Evolutionary conservation across 2,888 invertebrate genomes (phyloP).

Genomic region (Notocelia uddmanniana): DNA sequence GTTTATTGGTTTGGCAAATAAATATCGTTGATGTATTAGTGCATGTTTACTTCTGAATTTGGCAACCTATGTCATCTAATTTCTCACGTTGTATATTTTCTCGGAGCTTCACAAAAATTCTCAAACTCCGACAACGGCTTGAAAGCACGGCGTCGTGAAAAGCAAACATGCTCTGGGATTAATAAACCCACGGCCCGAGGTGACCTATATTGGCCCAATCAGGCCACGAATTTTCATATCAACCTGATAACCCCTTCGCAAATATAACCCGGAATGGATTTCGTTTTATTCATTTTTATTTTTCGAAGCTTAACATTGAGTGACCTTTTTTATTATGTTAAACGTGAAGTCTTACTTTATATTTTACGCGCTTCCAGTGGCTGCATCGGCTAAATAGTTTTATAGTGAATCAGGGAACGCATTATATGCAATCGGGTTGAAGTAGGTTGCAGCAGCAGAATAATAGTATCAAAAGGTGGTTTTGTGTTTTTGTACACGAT

Average conservation of each 20-base stretch:
- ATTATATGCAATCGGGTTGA: neutral
- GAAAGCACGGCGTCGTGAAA: neutral
- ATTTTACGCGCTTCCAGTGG: neutral
- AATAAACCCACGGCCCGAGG: conserved; percentile 8
- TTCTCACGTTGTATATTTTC: neutral
- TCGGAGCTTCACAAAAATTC: neutral
- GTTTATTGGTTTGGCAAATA: no score
- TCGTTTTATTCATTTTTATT: neutral
- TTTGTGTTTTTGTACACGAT: neutral
- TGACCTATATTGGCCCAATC: neutral
- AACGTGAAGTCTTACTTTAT: neutral
- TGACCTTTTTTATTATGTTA: neutral
- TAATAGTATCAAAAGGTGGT: neutral
- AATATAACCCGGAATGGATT: neutral
- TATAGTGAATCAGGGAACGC: neutral
- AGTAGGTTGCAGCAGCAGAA: neutral
- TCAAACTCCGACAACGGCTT: neutral
- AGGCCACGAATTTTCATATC: neutral
- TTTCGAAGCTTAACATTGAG: no score
- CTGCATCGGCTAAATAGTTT: neutral
- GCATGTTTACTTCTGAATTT: neutral
- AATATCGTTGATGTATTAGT: no score
- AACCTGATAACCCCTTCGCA: neutral
- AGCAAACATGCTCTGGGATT: neutral
- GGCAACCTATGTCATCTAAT: neutral